Conservation (phyloP, 2,113 vertebrate genomes). For the Bubo bubo region DNA sequence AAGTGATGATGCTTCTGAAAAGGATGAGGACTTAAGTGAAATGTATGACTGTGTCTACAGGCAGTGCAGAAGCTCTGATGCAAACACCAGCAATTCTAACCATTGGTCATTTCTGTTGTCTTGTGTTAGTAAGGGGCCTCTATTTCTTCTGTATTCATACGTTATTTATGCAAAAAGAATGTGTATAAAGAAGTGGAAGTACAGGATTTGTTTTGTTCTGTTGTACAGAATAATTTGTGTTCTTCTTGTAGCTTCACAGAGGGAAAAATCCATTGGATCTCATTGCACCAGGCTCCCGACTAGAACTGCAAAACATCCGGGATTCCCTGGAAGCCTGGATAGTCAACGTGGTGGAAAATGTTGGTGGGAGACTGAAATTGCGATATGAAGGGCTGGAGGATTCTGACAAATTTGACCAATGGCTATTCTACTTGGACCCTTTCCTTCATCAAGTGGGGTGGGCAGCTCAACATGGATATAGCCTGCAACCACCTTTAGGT, state of each 20-base stretch:
- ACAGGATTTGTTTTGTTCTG: background rate
- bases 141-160: background rate
- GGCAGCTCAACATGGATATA: slow-evolving; percentile 85
- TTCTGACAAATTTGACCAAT: slow-evolving; percentile 79
- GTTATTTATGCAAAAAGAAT: background rate
- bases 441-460: slow-evolving; percentile 93
- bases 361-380: slow-evolving; percentile 89
- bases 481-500: slow-evolving; percentile 89
- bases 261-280: slow-evolving; percentile 93
- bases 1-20: background rate
- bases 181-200: background rate
- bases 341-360: slow-evolving; percentile 88
- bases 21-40: background rate
- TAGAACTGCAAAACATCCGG: slow-evolving; percentile 86
- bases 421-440: slow-evolving; percentile 94
- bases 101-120: background rate
- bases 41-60: background rate
- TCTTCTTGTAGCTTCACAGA: slow-evolving; percentile 83
- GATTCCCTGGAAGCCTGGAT: slow-evolving; percentile 85
- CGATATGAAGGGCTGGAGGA: slow-evolving; percentile 85
- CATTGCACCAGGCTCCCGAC: slow-evolving; percentile 85
- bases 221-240: background rate
- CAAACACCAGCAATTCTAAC: background rate
- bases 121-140: background rate
- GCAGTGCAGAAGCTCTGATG: background rate